Base-by-base conservation (phyloP, 2,113 vertebrate species). In the Channa argus region DNA sequence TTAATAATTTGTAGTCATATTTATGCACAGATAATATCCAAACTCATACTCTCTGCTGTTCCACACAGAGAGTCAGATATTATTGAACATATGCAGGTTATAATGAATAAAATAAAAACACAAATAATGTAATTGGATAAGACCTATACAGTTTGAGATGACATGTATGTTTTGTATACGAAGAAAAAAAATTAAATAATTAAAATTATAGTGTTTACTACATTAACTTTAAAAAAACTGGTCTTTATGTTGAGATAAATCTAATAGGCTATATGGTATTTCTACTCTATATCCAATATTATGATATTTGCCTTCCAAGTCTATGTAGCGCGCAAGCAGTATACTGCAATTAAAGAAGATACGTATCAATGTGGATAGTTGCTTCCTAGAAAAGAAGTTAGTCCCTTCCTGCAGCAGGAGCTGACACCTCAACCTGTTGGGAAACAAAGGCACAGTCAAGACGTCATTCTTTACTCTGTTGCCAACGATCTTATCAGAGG, bases 401-500 rank as follows among this genome's bases (percentile, higher is more conserved):
- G 64, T 33, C 44, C 7, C 58, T 88, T 89, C 86, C 88, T 86
- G 62, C 13, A 74, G 24, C n/a, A 0, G 8, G 34, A 3, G 54
- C 58, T 55, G 54, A 86, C 86, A 88, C 85, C 74, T 90, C 44
- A 52, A n/a, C 37, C 43, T 90, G 71, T 46, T 11, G 55, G 79
- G 61, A 92, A 89, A 73, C 46, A 49, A 72, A 52, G 53, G 9
- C 33, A n/a, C 3, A 37, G 6, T 43, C 51, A 49, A 12, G 15
- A 1, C 8, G 14, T 14, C 39, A 41, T n/a, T 15, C 34, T 72
- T 79, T 60, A 56, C 43, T 8, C 72, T 12, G 60, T 0, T 54
- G 33, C 24, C 54, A 3, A 9, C 66, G 71, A 85, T 70, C 5
- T 2, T 82, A 86, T 87, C 77, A 45, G 51, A 2, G 5, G 73